Evolutionary conservation across 2,888 invertebrate species (phyloP).

Genomic region (Cataglyphis cursor): DNA sequence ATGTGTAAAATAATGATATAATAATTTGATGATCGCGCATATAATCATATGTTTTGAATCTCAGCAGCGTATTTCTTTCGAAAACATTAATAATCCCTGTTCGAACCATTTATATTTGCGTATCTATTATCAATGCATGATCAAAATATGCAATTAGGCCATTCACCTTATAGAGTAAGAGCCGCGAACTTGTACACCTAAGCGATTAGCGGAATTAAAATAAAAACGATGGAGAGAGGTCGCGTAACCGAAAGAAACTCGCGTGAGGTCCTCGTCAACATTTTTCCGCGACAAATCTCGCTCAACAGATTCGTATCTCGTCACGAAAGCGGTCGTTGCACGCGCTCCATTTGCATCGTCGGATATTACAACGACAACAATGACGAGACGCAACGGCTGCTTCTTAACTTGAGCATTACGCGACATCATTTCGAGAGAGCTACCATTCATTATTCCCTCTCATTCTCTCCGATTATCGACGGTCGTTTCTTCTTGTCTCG

Average conservation of each 20-base stretch:
- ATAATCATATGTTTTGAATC: neutral
- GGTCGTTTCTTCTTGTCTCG: conserved; percentile 35
- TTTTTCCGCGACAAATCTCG: conserved; percentile 55
- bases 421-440: conserved; percentile 63
- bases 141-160: conserved; percentile 4
- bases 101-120: neutral
- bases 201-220: conserved; percentile 27
- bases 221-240: conserved; percentile 19
- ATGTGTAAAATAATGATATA: neutral
- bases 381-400: conserved; percentile 49
- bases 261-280: conserved; percentile 36
- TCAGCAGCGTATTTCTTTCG: neutral
- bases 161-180: conserved; percentile 20
- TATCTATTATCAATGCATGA: neutral
- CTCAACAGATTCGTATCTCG: conserved; percentile 43
- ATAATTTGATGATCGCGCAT: neutral
- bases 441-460: conserved; percentile 65
- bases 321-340: conserved; percentile 43
- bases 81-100: neutral
- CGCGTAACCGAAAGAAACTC: conserved; percentile 25
- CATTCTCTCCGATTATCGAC: conserved; percentile 52
- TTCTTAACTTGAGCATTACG: conserved; percentile 53
- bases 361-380: conserved; percentile 38
- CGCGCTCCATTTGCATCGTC: conserved; percentile 51
- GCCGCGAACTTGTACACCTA: conserved; percentile 16